A percentile compares a stretch with the other conserved stretches of the same genome.
Evolutionary conservation across 2,888 invertebrate species (phyloP).

Genomic region (Polyommatus iphigenia): DNA sequence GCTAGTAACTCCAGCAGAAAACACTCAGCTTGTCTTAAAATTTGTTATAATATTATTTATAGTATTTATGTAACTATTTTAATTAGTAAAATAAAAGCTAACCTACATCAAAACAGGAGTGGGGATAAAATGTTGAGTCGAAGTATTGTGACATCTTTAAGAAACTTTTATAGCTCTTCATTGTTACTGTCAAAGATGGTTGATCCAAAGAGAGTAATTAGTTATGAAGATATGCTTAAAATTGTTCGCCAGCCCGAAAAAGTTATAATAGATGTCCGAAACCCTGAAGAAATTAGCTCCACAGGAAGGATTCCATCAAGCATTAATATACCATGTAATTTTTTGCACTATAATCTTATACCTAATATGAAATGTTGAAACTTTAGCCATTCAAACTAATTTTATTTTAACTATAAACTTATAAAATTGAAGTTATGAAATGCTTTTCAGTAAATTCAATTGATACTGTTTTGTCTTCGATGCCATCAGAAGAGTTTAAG

Average conservation of each 20-base stretch:
- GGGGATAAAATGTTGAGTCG: slow-evolving; percentile 6
- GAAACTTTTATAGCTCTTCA: slow-evolving; percentile 1
- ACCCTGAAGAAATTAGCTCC: slow-evolving; percentile 78
- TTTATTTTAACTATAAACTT: too few relatives aligned
- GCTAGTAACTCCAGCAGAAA: too few relatives aligned
- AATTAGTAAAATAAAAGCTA: too few relatives aligned
- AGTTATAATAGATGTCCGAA: slow-evolving; percentile 86
- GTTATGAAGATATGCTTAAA: slow-evolving; percentile 68
- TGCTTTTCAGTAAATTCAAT: slow-evolving; percentile 57
- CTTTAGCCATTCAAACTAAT: too few relatives aligned
- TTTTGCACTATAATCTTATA: neutral
- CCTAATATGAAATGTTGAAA: neutral
- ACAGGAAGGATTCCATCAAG: slow-evolving; percentile 86
- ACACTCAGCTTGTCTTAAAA: too few relatives aligned
- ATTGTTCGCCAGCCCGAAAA: slow-evolving; percentile 55
- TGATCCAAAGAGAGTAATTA: slow-evolving; percentile 61
- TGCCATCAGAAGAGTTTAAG: slow-evolving; percentile 68
- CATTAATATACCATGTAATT: slow-evolving; percentile 87
- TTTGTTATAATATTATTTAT: too few relatives aligned
- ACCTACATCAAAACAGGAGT: neutral
- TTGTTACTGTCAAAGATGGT: slow-evolving; percentile 52
- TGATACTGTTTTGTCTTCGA: slow-evolving; percentile 55
- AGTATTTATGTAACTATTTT: too few relatives aligned
- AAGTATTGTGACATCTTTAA: neutral
- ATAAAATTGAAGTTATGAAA: neutral